These are phyloP conservation scores for Paracyprichromis sp. DNA, from an alignment of 2,113 vertebrate genomes.

Conservation along the genomic window DNA sequence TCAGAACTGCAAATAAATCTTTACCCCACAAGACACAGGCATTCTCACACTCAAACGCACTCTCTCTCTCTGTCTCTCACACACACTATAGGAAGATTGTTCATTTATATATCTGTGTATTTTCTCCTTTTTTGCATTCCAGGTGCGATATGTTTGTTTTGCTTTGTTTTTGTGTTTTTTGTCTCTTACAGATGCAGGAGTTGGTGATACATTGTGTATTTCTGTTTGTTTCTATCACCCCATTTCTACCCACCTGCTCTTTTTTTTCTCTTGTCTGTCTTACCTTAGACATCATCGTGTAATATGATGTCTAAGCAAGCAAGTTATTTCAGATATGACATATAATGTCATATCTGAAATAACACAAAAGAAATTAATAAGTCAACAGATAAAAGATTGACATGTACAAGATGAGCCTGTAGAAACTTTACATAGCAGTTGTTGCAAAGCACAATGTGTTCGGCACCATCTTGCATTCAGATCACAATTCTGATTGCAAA, in stretches of 20 bases:
- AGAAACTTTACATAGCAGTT: background rate
- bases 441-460: background rate
- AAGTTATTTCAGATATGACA: background rate
- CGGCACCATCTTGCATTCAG: background rate
- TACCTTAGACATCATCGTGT: background rate
- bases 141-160: background rate
- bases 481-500: background rate
- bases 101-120: background rate
- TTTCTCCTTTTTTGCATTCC: background rate
- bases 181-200: background rate
- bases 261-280: background rate
- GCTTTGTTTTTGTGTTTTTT: background rate
- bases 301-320: background rate
- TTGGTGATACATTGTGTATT: background rate
- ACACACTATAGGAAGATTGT: background rate
- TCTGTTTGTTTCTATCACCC: background rate
- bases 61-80: background rate
- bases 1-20: background rate
- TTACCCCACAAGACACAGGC: background rate
- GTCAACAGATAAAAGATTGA: background rate
- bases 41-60: background rate
- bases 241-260: background rate
- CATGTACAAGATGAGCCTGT: background rate
- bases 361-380: background rate
- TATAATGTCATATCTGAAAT: background rate